Evolutionary conservation across 2,888 invertebrate genomes (phyloP).

Genomic region (Neuroscelio doddi): DNA sequence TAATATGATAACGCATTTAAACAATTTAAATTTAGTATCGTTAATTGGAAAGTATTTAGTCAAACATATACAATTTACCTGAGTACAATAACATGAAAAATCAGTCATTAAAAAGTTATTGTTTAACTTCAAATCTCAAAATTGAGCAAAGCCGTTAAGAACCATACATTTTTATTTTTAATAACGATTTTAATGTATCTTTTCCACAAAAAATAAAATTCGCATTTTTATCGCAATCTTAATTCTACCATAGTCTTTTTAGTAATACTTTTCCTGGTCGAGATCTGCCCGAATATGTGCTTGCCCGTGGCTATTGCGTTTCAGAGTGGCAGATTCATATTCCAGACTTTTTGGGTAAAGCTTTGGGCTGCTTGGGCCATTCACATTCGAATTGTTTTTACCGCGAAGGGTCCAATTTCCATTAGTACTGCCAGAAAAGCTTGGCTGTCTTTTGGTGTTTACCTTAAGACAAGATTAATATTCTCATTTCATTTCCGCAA

Average conservation of each 20-base stretch:
- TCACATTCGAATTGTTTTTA: slow-evolving; percentile 75
- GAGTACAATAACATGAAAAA: too few relatives aligned
- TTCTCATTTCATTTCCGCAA: neutral
- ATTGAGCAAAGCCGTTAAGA: neutral
- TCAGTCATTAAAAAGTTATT: too few relatives aligned
- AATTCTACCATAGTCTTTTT: slow-evolving; percentile 52
- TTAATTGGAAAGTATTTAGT: too few relatives aligned
- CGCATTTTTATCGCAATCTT: neutral
- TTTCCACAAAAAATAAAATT: neutral
- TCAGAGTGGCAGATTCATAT: slow-evolving; percentile 84
- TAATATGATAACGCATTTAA: too few relatives aligned
- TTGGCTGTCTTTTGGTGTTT: slow-evolving; percentile 78
- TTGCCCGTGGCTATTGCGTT: slow-evolving; percentile 80
- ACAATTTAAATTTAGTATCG: too few relatives aligned
- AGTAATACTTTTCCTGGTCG: slow-evolving; percentile 81
- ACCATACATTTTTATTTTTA: too few relatives aligned
- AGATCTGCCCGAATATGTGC: slow-evolving; percentile 76
- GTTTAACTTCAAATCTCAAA: neutral
- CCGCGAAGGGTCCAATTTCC: slow-evolving; percentile 73
- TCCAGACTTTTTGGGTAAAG: slow-evolving; percentile 82
- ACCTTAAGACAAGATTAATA: slow-evolving; percentile 34
- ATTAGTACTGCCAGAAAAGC: slow-evolving; percentile 77
- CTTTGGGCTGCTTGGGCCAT: slow-evolving; percentile 76
- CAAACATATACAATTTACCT: too few relatives aligned
- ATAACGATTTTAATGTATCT: neutral